Percentiles rank a stretch among this genome's conserved stretches.
These are phyloP conservation scores for Andrena bicolor DNA, from an alignment of 2,888 invertebrate species.

Conservation along the genomic window DNA sequence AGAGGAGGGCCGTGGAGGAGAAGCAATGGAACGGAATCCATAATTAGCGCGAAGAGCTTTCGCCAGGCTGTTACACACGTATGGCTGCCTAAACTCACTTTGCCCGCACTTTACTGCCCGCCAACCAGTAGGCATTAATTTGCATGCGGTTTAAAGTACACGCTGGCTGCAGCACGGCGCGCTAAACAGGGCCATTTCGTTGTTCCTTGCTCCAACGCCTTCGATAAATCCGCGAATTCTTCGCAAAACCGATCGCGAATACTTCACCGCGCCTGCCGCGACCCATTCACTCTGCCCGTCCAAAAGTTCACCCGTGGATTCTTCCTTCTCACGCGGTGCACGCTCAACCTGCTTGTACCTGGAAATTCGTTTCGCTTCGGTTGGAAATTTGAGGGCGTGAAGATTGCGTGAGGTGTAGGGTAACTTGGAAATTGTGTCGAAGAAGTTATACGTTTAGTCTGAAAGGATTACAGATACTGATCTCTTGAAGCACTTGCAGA, in stretches of 20 bases:
- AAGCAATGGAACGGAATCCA: slow-evolving; percentile 36
- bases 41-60: slow-evolving; percentile 45
- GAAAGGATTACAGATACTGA: too few species aligned
- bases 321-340: background rate
- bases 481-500: too few species aligned
- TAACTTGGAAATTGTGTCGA: too few species aligned
- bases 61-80: slow-evolving; percentile 28
- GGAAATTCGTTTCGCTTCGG: too few species aligned
- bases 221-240: slow-evolving; percentile 31
- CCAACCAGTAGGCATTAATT: slow-evolving; percentile 45
- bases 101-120: slow-evolving; percentile 43
- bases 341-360: too few species aligned
- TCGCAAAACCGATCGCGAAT: slow-evolving; percentile 6
- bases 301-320: background rate
- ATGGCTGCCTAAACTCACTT: slow-evolving; percentile 45
- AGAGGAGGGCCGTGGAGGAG: background rate
- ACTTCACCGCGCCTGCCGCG: too few species aligned
- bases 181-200: slow-evolving; percentile 13
- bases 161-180: slow-evolving; percentile 1
- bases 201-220: slow-evolving; percentile 20
- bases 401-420: too few species aligned
- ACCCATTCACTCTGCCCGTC: background rate
- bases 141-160: slow-evolving; percentile 53
- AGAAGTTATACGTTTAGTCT: too few species aligned
- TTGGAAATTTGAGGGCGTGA: too few species aligned